Percentiles rank a stretch among this genome's conserved stretches.
These are phyloP conservation scores for Sebastes hopkinsi DNA, from an alignment of 2,797 vertebrate species.

Conservation along the genomic window DNA sequence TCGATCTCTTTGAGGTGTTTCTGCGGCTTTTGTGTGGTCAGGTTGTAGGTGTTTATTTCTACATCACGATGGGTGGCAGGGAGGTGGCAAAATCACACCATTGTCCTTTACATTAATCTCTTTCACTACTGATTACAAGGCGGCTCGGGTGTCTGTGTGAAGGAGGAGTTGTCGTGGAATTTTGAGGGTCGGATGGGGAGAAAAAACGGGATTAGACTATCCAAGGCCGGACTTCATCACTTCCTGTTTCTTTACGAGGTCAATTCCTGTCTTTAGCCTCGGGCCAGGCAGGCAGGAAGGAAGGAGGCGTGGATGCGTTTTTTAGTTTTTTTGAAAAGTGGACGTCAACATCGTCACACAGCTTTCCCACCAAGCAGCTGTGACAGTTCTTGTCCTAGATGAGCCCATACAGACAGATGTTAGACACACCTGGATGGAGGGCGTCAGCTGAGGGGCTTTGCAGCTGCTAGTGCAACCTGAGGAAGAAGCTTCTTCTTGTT, in stretches of 20 bases:
- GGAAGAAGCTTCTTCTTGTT: neutral
- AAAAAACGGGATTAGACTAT: constrained; percentile 59
- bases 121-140: neutral
- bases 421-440: neutral
- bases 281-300: constrained; percentile 75
- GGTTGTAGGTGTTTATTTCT: neutral
- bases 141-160: neutral
- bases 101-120: neutral
- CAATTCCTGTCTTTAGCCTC: constrained; percentile 81
- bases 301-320: constrained; percentile 65
- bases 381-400: neutral
- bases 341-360: neutral
- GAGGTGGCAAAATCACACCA: neutral
- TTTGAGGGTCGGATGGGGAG: constrained; percentile 2
- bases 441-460: neutral
- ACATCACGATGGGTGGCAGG: neutral
- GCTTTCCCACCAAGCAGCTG: constrained; percentile 16
- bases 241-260: constrained; percentile 85
- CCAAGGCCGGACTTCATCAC: constrained; percentile 76
- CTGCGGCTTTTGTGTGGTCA: neutral
- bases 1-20: constrained; percentile 25
- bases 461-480: neutral
- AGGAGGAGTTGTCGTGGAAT: constrained; percentile 27
- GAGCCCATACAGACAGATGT: neutral
- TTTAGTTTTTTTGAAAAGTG: constrained; percentile 15